Percentiles rank a stretch among this genome's conserved stretches.
phyloP scores from a whole-genome alignment of 2,113 vertebrate species.

The Phylloscopus trochilus region DNA sequence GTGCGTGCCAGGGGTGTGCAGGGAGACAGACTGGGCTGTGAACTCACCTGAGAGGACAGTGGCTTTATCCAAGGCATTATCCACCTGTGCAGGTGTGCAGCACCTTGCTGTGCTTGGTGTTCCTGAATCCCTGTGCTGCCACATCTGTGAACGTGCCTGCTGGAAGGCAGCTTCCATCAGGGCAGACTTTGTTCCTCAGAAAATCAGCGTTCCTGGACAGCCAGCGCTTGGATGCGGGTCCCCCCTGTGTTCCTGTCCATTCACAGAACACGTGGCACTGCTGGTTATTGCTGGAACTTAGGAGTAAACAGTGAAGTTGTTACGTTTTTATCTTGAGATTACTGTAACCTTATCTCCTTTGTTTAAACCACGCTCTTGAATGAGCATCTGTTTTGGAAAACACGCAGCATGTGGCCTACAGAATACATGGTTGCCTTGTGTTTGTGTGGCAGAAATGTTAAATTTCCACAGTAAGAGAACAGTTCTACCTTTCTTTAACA shows the following conservation, averaged over 20 bases:
- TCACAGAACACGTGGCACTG: not conserved
- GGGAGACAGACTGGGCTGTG: not conserved
- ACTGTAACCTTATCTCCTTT: constrained; percentile 37
- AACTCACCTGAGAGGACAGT: accelerated
- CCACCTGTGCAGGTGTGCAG: not conserved
- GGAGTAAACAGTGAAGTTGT: constrained; percentile 35
- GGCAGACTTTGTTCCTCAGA: not conserved
- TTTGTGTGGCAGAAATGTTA: not conserved
- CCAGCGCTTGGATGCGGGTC: not conserved
- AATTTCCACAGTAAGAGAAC: not conserved
- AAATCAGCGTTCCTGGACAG: not conserved
- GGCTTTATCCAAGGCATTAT: not conserved
- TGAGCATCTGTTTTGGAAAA: constrained; percentile 31
- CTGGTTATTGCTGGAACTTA: not conserved
- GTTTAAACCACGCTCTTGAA: not conserved
- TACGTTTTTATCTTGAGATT: constrained; percentile 31
- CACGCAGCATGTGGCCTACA: not conserved
- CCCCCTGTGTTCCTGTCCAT: not conserved
- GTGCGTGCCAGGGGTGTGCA: accelerated
- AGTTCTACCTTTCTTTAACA: not conserved
- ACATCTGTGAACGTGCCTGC: accelerated
- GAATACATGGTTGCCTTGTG: not conserved
- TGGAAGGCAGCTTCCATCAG: not conserved
- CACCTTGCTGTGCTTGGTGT: not conserved
- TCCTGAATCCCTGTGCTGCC: not conserved